Evolutionary conservation across 2,797 vertebrate species (phyloP), one percentile per base, ranked within the genome.

Genomic region (Lepus townsendii): DNA sequence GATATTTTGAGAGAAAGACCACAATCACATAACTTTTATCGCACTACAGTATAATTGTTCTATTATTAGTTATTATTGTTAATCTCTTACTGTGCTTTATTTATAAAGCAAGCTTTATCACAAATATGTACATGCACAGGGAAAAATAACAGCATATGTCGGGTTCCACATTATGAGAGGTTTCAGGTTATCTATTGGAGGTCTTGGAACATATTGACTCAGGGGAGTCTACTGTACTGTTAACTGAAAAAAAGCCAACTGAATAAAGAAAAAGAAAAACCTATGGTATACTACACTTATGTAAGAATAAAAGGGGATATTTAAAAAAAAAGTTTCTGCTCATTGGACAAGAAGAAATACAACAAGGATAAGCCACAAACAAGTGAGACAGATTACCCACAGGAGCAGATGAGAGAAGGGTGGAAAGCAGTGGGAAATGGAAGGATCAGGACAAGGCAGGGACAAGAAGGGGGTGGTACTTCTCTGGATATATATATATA

Each of bases 241-340:
- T 85, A 42, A 38, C 38, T 42, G 14, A 65, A 11, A 54, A 57
- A 72, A 68, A 54, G 7, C 13, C 35, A 62, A 62, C 38, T 63
- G 8, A 47, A 47, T 47, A 57, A 50, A 60, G 22, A 72, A 76
- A 86, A 79, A 30, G 63, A 68, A 86, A 92, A 3, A 27, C 30
- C 24, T 83, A 54, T 0, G 17, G 12, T 47, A 72, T 2, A 9
- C 35, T 65, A 14, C 60, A 16, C 82, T 75, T 42, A 54, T 68
- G 5, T 5, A 94, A 83, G 24, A 90, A 90, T 22, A 7, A 84
- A 85, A 66, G 50, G 24, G 14, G 10, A 87, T 69, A 83, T 57
- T 57, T 26, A 90, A 93, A 88, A 63, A 26, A 73, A 35, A 82
- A 24, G 4, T 62, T 93, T 68, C 66, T 68, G 26, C 13, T 93